Base-by-base conservation (phyloP, 2,797 vertebrate genomes). In the Centropyge bicolor region DNA sequence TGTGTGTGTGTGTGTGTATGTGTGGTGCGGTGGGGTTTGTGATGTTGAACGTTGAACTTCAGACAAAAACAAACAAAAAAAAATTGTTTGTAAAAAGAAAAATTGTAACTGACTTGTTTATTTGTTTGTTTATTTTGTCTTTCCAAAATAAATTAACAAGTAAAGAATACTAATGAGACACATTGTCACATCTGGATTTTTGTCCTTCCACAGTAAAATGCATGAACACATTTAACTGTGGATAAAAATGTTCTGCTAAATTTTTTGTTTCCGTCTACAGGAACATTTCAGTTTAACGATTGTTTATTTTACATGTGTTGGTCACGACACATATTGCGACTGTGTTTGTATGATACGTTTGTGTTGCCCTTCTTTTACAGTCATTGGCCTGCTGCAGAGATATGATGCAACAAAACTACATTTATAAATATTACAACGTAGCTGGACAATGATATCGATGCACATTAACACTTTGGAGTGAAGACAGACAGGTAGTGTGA, bases 1-100 rank as follows among this genome's bases (percentile, higher is more conserved):
- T 59, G 31, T 57, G 41, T 55, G 40, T 52, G 38, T 36, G 36
- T 24, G 22, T 65, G 60, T 62, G 41, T 56, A 14, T 56, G 65
- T 11, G 14, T 36, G 54, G 24, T 9, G 56, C n/a, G 36, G 10
- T 41, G 19, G 8, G 8, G 20, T 48, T 1, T 19, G 5, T 52
- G 76, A 6, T 49, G 27, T 76, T 77, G 61, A 45, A 35, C 27
- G 16, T 62, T 68, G 49, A 75, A 75, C 78, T 71, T 81, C 67
- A 65, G 71, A 82, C 49, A 73, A 55, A 38, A 73, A 13, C 35
- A 11, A 24, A 73, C 51, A 38, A 73, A 13, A 24, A 11, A 24
- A 61, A 49, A 19, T 73, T 20, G 63, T 63, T 52, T 35, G 6
- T 41, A n/a, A 63, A 46, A 48, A 49, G 12, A 8, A 0, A 75